phyloP scores from a whole-genome alignment of 1,140 invertebrate species.

The Trialeurodes vaporariorum region DNA sequence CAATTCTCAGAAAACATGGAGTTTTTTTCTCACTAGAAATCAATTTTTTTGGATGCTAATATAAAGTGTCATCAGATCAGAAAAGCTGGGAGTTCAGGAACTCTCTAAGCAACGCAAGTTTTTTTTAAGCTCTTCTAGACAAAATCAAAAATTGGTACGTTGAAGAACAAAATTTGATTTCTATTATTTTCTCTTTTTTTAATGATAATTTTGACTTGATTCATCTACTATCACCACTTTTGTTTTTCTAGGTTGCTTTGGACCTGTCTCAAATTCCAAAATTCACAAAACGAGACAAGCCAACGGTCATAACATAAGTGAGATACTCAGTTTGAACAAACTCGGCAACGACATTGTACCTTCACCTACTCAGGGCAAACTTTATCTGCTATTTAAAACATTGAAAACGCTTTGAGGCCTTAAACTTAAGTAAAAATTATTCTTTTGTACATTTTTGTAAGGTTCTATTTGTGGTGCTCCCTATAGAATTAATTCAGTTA shows the following conservation, averaged over 20 bases:
- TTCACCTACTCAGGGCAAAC: too few relatives aligned
- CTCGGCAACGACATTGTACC: too few relatives aligned
- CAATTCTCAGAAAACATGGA: too few relatives aligned
- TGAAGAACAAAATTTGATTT: not conserved
- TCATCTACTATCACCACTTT: not conserved
- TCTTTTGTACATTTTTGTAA: too few relatives aligned
- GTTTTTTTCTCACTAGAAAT: not conserved
- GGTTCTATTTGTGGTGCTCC: too few relatives aligned
- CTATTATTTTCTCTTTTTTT: not conserved
- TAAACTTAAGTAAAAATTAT: too few relatives aligned
- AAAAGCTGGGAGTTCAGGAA: not conserved
- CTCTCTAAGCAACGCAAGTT: not conserved
- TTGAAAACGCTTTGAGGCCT: too few relatives aligned
- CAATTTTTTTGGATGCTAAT: not conserved
- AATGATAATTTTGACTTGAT: not conserved
- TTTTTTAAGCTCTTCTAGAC: not conserved
- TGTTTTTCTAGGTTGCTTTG: slow-evolving; percentile 49
- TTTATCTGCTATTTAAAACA: too few relatives aligned
- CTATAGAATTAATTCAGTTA: too few relatives aligned
- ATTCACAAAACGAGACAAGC: slow-evolving; percentile 74
- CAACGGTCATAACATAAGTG: slow-evolving; percentile 97
- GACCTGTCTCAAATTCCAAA: slow-evolving; percentile 69
- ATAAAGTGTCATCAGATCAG: not conserved
- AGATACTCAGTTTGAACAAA: too few relatives aligned
- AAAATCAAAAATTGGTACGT: not conserved